These are phyloP conservation scores for Aleiodes leptofemur DNA, from an alignment of 2,888 invertebrate genomes.

Conservation along the genomic window DNA sequence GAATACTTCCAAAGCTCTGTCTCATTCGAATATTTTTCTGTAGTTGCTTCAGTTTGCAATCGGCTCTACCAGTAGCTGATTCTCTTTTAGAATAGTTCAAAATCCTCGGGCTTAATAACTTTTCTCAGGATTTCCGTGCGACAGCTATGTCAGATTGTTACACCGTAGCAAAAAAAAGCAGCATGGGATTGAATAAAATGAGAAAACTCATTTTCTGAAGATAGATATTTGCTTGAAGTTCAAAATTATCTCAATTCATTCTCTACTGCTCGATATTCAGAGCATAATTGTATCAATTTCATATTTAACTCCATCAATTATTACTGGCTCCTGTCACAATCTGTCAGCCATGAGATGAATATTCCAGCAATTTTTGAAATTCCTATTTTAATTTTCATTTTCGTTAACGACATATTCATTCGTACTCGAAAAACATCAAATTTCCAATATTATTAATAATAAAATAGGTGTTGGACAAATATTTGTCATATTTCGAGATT, in stretches of 20 bases:
- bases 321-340: not conserved
- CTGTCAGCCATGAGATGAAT: not conserved
- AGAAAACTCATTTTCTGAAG: not conserved
- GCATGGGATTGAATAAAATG: not conserved
- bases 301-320: not conserved
- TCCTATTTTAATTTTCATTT: too few species aligned
- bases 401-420: too few species aligned
- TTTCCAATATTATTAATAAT: too few species aligned
- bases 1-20: slow-evolving; percentile 41
- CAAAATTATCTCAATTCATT: too few species aligned
- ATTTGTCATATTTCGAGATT: too few species aligned
- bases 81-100: slow-evolving; percentile 39
- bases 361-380: too few species aligned
- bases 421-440: too few species aligned
- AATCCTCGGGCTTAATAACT: slow-evolving; percentile 44
- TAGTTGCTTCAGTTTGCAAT: slow-evolving; percentile 37
- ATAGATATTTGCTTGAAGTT: too few species aligned
- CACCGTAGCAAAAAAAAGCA: not conserved
- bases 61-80: slow-evolving; percentile 42
- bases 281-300: too few species aligned
- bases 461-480: too few species aligned
- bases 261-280: not conserved
- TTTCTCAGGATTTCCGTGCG: slow-evolving; percentile 35
- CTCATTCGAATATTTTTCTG: slow-evolving; percentile 24
- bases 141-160: slow-evolving; percentile 34